These are phyloP conservation scores for Prionace glauca DNA, from an alignment of 2,797 vertebrate species.

Conservation along the genomic window DNA sequence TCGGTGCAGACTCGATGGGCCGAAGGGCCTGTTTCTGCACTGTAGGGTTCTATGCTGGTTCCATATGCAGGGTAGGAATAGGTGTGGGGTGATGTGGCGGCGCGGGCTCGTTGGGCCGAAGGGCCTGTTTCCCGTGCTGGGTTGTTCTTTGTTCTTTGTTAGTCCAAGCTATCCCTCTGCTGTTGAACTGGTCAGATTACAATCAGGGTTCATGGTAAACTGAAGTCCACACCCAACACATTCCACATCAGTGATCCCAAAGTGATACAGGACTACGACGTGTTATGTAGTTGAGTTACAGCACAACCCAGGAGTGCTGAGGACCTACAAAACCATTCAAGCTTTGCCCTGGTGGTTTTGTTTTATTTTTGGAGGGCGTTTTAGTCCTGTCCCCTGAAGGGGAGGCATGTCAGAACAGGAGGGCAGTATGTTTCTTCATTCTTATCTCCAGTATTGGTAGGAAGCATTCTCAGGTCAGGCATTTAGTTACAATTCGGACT, in stretches of 20 bases:
- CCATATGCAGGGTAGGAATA: no score
- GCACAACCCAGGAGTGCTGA: not conserved
- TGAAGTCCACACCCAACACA: not conserved
- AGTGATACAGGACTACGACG: not conserved
- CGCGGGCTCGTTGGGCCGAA: no score
- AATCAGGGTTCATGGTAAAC: not conserved
- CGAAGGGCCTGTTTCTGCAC: no score
- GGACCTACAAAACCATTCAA: not conserved
- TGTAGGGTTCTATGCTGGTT: no score
- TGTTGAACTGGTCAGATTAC: not conserved
- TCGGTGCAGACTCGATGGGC: no score
- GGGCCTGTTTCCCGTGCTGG: no score
- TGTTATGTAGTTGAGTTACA: slow-evolving; percentile 12
- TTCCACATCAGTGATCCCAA: not conserved
- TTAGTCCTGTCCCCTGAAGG: not conserved
- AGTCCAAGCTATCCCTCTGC: not conserved
- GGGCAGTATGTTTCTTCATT: not conserved
- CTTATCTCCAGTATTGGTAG: not conserved
- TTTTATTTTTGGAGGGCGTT: not conserved
- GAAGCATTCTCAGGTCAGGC: not conserved
- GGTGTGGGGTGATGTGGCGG: no score
- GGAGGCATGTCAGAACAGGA: not conserved
- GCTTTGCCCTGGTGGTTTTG: not conserved
- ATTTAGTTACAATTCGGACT: not conserved
- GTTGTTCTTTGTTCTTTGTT: no score